Base-by-base conservation (phyloP, 2,113 vertebrate genomes). In the Catagonus wagneri region DNA sequence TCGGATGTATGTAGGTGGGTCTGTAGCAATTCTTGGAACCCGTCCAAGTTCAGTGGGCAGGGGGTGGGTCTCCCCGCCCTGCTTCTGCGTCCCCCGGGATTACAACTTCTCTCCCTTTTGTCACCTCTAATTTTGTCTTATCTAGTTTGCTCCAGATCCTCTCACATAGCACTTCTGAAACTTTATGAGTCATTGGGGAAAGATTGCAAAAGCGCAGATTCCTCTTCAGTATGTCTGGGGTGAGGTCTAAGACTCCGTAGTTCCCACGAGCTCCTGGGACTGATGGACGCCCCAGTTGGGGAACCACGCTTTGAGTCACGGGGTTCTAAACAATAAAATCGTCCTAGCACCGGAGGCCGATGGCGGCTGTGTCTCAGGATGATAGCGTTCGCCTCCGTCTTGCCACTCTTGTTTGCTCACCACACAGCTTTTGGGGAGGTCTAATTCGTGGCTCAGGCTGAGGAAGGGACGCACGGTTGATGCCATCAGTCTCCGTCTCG, bases 341-440 rank as follows among this genome's bases (percentile, higher is more conserved):
- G 15, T 84, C 71, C 25, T 68, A 74, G 50, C 32, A 80, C 11
- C 61, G 69, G 75, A 94, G 6, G 76, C 60, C 1, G 1, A 39
- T 1, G n/a, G 5, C 61, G 50, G 72, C 16, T 74, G 90, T 69
- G 90, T 94, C 65, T 86, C 36, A 85, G 89, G 71, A 74, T 80
- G 84, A 68, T 6, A 60, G 79, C 71, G 78, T 90, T 89, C 93
- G 36, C 54, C 69, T 97, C 80, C 60, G 4, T 89, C 69, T 44
- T 68, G 1, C 1, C 27, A 2, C 39, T 23, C 63, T 7, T 19
- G 6, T 34, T 56, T 71, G 29, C 29, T 27, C 11, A 4, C 29
- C 63, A 63, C 23, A 25, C 0, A 0, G 1, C 0, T 4, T 1
- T 65, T 84, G 39, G 54, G 23, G 14, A 16, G 58, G 14, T 72